Evolutionary conservation across 2,113 vertebrate genomes (phyloP), one percentile per base, ranked within the genome.

Genomic region (Psittacara wagleri): DNA sequence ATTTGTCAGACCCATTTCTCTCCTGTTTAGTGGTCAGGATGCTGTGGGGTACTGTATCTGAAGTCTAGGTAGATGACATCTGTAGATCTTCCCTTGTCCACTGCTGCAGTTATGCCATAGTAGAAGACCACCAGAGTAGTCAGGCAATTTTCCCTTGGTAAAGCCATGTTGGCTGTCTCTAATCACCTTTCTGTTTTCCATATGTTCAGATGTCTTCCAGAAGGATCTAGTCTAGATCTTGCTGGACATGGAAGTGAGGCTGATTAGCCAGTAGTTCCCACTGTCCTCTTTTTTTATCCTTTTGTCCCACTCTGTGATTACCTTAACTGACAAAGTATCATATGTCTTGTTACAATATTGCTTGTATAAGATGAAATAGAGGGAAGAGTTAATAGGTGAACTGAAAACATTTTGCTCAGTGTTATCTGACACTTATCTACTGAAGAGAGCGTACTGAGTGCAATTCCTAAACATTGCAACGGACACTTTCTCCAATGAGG

Each of bases 181-280:
- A 55, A n/a, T n/a, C 20, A 44, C 7, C 9, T 76, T 35, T 49
- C 24, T 85, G 24, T 31, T 49, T 62, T 92, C 51, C 18, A n/a
- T 46, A 18, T 6, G 8, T 66, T 75, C 62, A 66, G 22, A 64
- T 19, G 7, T 28, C 23, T 84, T 87, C 27, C 29, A 83, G 29
- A 4, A 55, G 17, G 25, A 52, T 72, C 19, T 67, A 23, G 7
- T 85, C 7, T 33, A 29, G 17, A 44, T 41, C 17, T 33, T 64
- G 25, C 8, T 19, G 3, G 17, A 6, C 14, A 41, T 7, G 15
- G 27, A 73, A 54, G 10, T 41, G 39, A 77, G 31, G 12, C 4
- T 70, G 55, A 33, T 33, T 61, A 22, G 7, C 51, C 0, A 0
- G 14, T 37, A 9, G 23, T 62, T 57, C 20, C 13, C 6, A 11